Percentiles rank a stretch among this genome's conserved stretches.
Conservation (phyloP, 2,888 invertebrate genomes). For the Hyles lineata region DNA sequence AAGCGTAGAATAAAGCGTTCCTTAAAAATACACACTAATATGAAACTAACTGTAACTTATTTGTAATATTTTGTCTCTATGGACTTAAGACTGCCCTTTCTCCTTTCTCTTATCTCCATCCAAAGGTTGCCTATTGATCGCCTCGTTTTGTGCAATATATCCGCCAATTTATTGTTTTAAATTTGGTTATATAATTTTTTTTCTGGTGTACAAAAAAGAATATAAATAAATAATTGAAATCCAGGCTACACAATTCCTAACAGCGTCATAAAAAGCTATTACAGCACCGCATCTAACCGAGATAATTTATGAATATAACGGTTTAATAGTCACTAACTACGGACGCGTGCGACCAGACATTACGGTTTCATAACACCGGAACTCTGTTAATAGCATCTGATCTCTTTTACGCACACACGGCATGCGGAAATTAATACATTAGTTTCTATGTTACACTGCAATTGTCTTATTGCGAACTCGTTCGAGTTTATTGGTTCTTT, state of each 20-base stretch:
- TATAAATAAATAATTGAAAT: not conserved
- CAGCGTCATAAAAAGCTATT: not conserved
- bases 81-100: no score
- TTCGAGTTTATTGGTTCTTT: no score
- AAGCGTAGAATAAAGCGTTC: no score
- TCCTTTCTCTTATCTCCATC: no score
- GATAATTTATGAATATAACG: conserved; percentile 24
- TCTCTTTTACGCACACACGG: not conserved
- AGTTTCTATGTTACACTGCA: not conserved
- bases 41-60: no score
- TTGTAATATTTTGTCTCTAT: no score
- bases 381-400: conserved; percentile 18
- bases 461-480: not conserved
- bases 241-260: not conserved
- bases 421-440: conserved; percentile 20
- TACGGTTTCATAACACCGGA: conserved; percentile 23
- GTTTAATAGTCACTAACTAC: conserved; percentile 22
- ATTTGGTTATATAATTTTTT: no score
- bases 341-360: not conserved
- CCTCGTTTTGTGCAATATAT: no score
- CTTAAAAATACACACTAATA: no score
- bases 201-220: no score
- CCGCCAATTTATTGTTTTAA: no score
- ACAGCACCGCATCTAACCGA: conserved; percentile 12
- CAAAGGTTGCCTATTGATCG: no score